phyloP scores from a whole-genome alignment of 2,888 invertebrate genomes.

The Campoletis raptor region DNA sequence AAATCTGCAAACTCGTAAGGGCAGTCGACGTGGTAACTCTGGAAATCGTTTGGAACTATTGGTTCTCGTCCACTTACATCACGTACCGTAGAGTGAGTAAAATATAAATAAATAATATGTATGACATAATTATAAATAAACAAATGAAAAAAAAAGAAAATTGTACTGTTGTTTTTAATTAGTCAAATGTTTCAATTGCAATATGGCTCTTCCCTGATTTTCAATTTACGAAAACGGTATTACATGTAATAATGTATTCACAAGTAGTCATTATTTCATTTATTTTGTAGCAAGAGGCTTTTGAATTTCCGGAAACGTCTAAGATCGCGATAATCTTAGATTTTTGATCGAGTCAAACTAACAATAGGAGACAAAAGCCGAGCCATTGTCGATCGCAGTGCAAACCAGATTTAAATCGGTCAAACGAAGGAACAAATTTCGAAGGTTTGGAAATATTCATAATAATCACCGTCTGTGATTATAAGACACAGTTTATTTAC shows the following conservation, averaged over 20 bases:
- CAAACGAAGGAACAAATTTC: constrained; percentile 58
- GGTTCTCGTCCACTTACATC: constrained; percentile 93
- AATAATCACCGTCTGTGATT: neutral
- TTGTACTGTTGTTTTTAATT: neutral
- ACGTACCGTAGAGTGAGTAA: constrained; percentile 91
- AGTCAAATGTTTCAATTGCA: neutral
- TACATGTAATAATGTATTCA: neutral
- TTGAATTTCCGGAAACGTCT: constrained; percentile 57
- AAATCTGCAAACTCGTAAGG: constrained; percentile 92
- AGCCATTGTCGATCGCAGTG: constrained; percentile 73
- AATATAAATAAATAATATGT: neutral
- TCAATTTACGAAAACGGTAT: neutral
- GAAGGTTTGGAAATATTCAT: neutral
- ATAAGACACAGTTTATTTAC: constrained; percentile 6
- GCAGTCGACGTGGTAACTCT: constrained; percentile 93
- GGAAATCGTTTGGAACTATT: constrained; percentile 94
- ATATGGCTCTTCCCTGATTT: neutral
- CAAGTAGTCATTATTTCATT: neutral
- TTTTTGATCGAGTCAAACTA: constrained; percentile 59
- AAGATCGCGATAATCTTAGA: constrained; percentile 72
- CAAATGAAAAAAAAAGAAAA: neutral
- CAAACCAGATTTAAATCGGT: constrained; percentile 49
- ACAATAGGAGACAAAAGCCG: constrained; percentile 67
- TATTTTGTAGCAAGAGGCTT: constrained; percentile 55
- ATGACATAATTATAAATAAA: neutral